These are phyloP conservation scores for Ranitomeya imitator DNA, from an alignment of 2,113 vertebrate genomes.

Conservation along the genomic window DNA sequence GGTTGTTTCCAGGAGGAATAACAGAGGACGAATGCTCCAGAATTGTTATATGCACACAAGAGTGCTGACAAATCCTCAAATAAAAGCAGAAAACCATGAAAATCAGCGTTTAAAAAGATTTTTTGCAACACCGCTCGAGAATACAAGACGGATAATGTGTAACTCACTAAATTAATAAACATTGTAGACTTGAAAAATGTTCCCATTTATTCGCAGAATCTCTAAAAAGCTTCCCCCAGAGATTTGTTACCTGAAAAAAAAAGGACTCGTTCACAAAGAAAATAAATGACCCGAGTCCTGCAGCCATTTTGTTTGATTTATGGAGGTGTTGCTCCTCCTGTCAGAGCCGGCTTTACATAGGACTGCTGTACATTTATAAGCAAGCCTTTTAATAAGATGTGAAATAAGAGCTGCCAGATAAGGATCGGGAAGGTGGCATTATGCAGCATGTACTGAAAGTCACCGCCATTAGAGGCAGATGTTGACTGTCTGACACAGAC, in stretches of 20 bases:
- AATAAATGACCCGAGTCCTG: not conserved
- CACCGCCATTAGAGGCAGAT: too few species aligned
- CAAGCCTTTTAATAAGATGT: not conserved
- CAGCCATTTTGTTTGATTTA: conserved; percentile 45
- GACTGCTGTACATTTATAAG: not conserved
- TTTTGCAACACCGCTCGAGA: not conserved
- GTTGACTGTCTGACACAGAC: too few species aligned
- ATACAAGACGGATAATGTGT: not conserved
- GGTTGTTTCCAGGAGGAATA: not conserved
- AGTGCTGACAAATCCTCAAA: not conserved
- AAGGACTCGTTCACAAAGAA: not conserved
- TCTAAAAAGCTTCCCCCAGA: not conserved
- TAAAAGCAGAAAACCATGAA: not conserved
- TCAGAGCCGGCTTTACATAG: not conserved
- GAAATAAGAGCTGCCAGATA: not conserved
- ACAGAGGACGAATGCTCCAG: not conserved
- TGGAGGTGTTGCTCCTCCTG: not conserved
- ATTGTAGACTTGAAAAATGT: conserved; percentile 14
- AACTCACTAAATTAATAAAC: conserved; percentile 37
- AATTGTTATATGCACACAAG: not conserved
- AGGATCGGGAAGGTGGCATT: not conserved
- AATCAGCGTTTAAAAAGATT: not conserved
- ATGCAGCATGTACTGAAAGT: not conserved
- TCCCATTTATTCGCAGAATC: not conserved
- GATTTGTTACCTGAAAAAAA: conserved; percentile 18